Base-by-base conservation (phyloP, 2,113 vertebrate genomes). In the Cavia porcellus region DNA sequence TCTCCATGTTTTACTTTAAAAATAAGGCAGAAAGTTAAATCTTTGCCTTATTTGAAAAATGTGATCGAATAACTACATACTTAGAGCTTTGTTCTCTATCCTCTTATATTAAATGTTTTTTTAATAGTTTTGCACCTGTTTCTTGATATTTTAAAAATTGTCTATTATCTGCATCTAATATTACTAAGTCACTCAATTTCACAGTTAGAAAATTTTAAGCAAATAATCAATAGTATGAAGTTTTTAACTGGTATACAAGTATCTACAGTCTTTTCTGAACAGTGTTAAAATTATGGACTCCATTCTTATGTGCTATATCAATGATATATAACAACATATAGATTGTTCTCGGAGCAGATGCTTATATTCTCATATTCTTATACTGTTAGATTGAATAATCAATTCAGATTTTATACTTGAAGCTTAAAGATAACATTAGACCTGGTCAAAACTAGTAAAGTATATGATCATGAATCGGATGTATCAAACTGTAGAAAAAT, bases 1-100 rank as follows among this genome's bases (percentile, higher is more conserved):
- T 97, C 9, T 17, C 17, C 79, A 66, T 86, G 79, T 97, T 96
- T 92, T 83, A 52, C 93, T 82, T 79, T 59, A 35, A n/a, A 97
- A 93, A 80, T 68, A 83, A 94, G 9, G 13, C 47, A 81, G n/a
- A 95, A 91, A 91, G 20, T 22, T 72, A 70, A 82, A 10, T 74
- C 64, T 86, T 90, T 85, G 32, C 75, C 4, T 68, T 68, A 42
- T 38, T 4, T 42, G 61, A 70, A 94, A 52, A 94, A 83, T 92
- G 11, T 22, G 90, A 32, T 62, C 3, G 57, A 92, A 84, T 45
- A 89, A 94, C 45, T 77, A 64, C 88, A 82, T 9, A 57, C 2
- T 35, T 68, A 72, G 11, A 28, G 38, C 12, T 15, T 93, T 95
- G 22, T 52, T 86, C 14, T 83, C 77, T 52, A 13, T 86, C 61